A percentile compares a stretch with the other conserved stretches of the same genome.
These are phyloP conservation scores for Phyllostomus hastatus DNA, from an alignment of 2,113 vertebrate species.

Conservation along the genomic window DNA sequence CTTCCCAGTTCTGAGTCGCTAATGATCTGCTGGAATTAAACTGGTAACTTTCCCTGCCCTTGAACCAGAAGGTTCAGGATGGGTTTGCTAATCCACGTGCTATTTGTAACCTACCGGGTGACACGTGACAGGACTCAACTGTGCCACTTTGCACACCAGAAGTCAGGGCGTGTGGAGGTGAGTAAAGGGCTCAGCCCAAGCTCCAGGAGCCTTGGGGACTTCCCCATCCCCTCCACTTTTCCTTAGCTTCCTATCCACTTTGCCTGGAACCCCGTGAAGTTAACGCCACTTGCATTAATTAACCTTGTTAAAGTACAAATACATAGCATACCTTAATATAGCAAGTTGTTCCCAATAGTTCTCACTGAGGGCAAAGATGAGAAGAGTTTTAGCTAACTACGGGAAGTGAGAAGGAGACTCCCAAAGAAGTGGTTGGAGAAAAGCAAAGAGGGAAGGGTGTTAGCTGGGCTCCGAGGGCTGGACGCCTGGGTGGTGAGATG, in stretches of 20 bases:
- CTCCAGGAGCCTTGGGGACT: neutral
- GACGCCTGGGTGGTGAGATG: neutral
- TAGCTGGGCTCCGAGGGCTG: neutral
- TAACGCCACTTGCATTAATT: neutral
- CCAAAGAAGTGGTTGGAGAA: neutral
- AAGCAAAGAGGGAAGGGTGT: neutral
- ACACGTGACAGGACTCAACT: constrained; percentile 36
- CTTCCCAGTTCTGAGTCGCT: neutral
- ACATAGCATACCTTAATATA: neutral
- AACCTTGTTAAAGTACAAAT: neutral
- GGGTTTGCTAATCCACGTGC: constrained; percentile 36
- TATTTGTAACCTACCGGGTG: constrained; percentile 52
- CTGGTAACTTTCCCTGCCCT: constrained; percentile 59
- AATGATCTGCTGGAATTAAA: neutral
- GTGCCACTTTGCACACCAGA: constrained; percentile 36
- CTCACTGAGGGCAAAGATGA: neutral
- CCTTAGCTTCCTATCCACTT: neutral
- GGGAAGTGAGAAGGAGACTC: neutral
- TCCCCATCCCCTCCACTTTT: neutral
- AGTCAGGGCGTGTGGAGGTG: constrained; percentile 28
- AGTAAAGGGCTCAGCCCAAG: neutral
- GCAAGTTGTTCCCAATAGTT: neutral
- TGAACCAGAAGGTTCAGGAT: constrained; percentile 19
- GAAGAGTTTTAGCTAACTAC: neutral
- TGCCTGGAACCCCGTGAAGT: neutral